These are phyloP conservation scores for Brachionus rubens DNA, from an alignment of 1,140 invertebrate genomes.

Conservation along the genomic window DNA sequence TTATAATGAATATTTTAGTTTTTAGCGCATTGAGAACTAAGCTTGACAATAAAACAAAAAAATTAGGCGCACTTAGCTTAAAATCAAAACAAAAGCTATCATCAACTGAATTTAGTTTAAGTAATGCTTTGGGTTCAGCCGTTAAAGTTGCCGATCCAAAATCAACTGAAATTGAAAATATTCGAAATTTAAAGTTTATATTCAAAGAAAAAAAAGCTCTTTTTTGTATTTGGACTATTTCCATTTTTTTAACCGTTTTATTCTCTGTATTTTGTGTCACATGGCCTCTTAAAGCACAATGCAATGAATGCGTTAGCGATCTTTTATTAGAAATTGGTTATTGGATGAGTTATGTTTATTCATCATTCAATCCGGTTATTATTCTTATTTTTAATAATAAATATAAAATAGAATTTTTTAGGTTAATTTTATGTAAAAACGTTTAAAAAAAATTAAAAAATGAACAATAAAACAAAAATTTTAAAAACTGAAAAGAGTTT, in stretches of 20 bases:
- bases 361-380: slow-evolving; percentile 16
- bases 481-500: not conserved
- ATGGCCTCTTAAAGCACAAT: slow-evolving; percentile 21
- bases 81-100: no score
- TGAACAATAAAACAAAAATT: no score
- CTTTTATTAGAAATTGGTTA: slow-evolving; percentile 27
- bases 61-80: not conserved
- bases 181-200: not conserved
- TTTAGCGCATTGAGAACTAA: not conserved
- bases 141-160: no score
- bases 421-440: no score
- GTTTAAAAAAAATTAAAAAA: no score
- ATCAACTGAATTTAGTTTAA: no score
- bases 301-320: slow-evolving; percentile 26
- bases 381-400: slow-evolving; percentile 11
- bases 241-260: not conserved
- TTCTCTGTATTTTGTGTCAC: slow-evolving; percentile 28
- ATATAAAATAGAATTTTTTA: not conserved
- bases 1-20: slow-evolving; percentile 17
- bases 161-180: not conserved
- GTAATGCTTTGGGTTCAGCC: no score
- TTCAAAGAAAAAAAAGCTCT: slow-evolving; percentile 31
- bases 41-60: not conserved
- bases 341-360: slow-evolving; percentile 37
- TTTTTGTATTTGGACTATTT: slow-evolving; percentile 22